phyloP scores from a whole-genome alignment of 1,140 invertebrate genomes.

The Drosophila prosaltans region DNA sequence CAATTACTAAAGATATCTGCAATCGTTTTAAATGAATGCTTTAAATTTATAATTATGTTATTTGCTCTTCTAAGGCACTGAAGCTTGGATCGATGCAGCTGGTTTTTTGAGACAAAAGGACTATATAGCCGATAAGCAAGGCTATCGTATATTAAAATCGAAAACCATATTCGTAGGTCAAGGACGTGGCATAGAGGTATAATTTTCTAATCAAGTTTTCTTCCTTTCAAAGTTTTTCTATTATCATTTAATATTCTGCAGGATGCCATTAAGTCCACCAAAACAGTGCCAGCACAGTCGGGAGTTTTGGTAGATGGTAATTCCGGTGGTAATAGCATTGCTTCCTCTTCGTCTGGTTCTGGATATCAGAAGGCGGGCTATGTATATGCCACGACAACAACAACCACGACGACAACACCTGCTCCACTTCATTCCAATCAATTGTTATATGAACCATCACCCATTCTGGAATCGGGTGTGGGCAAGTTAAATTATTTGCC shows the following conservation, averaged over 20 bases:
- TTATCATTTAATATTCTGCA: conserved; percentile 51
- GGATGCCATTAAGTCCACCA: conserved; percentile 88
- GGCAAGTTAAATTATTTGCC: conserved; percentile 78
- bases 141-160: conserved; percentile 91
- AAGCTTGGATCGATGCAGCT: conserved; percentile 92
- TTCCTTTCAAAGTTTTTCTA: background rate
- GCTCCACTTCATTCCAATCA: conserved; percentile 13
- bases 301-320: conserved; percentile 86
- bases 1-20: background rate
- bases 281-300: conserved; percentile 87
- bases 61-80: conserved; percentile 84
- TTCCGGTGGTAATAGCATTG: conserved; percentile 53
- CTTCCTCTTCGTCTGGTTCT: conserved; percentile 23
- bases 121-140: conserved; percentile 92
- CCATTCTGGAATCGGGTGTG: conserved; percentile 62
- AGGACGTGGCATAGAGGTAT: conserved; percentile 86
- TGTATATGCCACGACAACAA: conserved; percentile 36
- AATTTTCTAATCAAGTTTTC: background rate
- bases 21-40: background rate
- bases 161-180: conserved; percentile 91
- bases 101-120: conserved; percentile 92
- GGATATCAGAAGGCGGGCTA: conserved; percentile 46
- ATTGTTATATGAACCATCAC: conserved; percentile 46
- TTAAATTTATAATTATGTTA: background rate
- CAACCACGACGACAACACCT: conserved; percentile 65